Percentiles rank a stretch among this genome's conserved stretches.
These are phyloP conservation scores for Leptestheria dahalacensis DNA, from an alignment of 1,140 invertebrate species.

Conservation along the genomic window DNA sequence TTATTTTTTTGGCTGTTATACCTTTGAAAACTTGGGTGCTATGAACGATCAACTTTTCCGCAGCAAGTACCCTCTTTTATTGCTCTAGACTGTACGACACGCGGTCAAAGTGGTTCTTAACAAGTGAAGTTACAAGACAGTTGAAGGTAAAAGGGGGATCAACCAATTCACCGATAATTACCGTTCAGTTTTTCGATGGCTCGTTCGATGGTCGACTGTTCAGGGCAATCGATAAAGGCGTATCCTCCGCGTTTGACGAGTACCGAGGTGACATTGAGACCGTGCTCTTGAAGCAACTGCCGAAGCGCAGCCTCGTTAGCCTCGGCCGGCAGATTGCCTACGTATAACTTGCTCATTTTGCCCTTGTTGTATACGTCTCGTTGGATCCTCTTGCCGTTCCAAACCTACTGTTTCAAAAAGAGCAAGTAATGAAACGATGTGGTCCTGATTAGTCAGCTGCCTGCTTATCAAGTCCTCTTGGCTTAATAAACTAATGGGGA, in stretches of 20 bases:
- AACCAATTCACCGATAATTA: conserved; percentile 24
- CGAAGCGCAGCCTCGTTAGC: conserved; percentile 55
- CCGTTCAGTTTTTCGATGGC: conserved; percentile 65
- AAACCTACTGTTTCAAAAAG: no score
- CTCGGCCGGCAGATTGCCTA: conserved; percentile 61
- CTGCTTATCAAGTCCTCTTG: no score
- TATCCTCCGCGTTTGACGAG: conserved; percentile 68
- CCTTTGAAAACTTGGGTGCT: no score
- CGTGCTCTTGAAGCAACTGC: conserved; percentile 59
- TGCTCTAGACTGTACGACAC: no score
- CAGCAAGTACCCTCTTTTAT: no score
- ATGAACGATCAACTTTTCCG: no score
- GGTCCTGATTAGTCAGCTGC: no score
- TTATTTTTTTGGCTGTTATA: no score
- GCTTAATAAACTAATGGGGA: no score
- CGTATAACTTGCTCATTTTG: conserved; percentile 54
- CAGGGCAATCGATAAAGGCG: conserved; percentile 68
- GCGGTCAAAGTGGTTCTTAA: no score
- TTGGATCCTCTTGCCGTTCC: not conserved
- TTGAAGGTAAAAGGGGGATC: conserved; percentile 22
- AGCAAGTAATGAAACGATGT: no score
- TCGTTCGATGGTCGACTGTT: conserved; percentile 64
- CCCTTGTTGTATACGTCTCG: not conserved
- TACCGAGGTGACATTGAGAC: conserved; percentile 52
- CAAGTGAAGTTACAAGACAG: not conserved